These are phyloP conservation scores for Cephalopachus bancanus DNA, from an alignment of 2,797 vertebrate species.

Conservation along the genomic window DNA sequence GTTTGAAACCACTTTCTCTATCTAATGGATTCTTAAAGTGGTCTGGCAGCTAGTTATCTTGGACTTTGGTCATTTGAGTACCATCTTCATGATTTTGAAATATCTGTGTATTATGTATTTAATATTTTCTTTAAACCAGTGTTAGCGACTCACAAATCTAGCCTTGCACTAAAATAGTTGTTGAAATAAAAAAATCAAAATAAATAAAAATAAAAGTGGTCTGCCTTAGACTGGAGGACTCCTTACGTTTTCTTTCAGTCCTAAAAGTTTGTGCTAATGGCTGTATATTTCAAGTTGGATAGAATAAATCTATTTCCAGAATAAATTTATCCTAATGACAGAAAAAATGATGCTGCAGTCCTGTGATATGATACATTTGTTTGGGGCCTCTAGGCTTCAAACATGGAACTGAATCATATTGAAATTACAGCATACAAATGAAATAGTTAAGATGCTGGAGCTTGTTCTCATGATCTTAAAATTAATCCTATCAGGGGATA, in stretches of 20 bases:
- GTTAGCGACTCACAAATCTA: too few species aligned
- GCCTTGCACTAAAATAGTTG: too few species aligned
- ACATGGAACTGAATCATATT: conserved; percentile 32
- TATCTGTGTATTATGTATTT: too few species aligned
- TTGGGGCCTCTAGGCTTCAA: conserved; percentile 11
- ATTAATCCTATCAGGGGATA: neutral
- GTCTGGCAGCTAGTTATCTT: neutral
- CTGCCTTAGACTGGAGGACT: neutral
- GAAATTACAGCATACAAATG: conserved; percentile 26
- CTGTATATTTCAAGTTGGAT: conserved; percentile 19
- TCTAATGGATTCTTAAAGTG: neutral
- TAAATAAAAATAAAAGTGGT: neutral
- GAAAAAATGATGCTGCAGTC: neutral
- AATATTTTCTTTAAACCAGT: too few species aligned
- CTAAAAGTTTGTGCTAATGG: neutral
- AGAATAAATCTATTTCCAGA: conserved; percentile 38
- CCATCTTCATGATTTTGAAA: too few species aligned
- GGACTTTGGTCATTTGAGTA: too few species aligned
- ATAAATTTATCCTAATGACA: conserved; percentile 44
- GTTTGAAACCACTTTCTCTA: neutral
- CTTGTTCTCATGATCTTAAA: conserved; percentile 4
- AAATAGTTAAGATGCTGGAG: neutral
- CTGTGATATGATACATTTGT: neutral
- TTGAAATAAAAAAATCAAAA: too few species aligned
- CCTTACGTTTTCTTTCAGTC: neutral